Evolutionary conservation across 2,797 vertebrate genomes (phyloP), one percentile per base, ranked within the genome.

Genomic region (Acrossocheilus fasciatus): DNA sequence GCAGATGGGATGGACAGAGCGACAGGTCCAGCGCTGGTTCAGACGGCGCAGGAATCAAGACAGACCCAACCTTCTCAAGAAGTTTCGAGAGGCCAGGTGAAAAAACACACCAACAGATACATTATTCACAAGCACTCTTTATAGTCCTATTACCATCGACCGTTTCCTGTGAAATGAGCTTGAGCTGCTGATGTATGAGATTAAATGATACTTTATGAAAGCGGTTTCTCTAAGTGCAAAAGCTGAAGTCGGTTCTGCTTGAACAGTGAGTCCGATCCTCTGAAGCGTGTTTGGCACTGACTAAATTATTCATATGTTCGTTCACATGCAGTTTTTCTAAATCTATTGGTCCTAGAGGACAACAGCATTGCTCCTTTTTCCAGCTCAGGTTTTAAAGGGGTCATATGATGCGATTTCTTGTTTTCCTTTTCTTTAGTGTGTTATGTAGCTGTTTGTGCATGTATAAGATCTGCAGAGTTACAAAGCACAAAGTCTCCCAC

Each of bases 21-120:
- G 96, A 85, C 98, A 98, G 91, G 95, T 98, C 39, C 98, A 99
- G 89, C 94, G 96, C 87, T 99, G 98, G 98, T 99, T 99, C 91
- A 96, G 97, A 20, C 96, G 97, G 50, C 95, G 98, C 64, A 95
- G 98, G 90, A 99, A 99, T 92, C 98, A 98, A 89, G 98, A 99
- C 94, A 91, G 98, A 54, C 98, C 98, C 4, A 97, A 97, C 86
- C 92, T 98, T 82, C 96, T 98, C 10, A 99, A 99, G 94, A 99
- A 98, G 91, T 99, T 99, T 84, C 90, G 97, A 59, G 98, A 99
- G 90, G 96, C 98, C 93, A 97, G 98, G 98, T 98, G 64, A 34
- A 34, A 8, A 17, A 80, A 20, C 15, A 30, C 26, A 76, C 39
- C 12, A 39, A 4, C 50, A 77, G 4, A 30, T 12, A 15, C 62